A percentile compares a stretch with the other conserved stretches of the same genome.
Conservation (phyloP, 2,888 invertebrate species). For the Leptinotarsa juncta region DNA sequence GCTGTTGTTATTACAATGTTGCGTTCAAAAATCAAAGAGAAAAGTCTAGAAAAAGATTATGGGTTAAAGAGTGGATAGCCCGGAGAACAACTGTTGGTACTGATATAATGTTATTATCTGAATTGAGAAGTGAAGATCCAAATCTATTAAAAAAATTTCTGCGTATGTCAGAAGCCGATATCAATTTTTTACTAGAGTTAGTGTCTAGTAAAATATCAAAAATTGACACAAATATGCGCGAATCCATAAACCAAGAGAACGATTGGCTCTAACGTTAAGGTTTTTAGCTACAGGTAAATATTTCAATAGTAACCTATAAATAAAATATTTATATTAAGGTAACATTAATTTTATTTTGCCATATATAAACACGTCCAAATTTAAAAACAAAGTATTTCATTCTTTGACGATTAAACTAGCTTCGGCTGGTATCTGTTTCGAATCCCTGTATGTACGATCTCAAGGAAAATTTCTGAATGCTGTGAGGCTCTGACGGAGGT, state of each 20-base stretch:
- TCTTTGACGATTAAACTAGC: no score
- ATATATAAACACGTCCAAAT: no score
- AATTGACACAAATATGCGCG: slow-evolving; percentile 3
- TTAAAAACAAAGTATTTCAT: no score
- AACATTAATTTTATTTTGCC: no score
- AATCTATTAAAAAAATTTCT: neutral
- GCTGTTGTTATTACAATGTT: no score
- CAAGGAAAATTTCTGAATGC: neutral
- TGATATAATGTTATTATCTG: slow-evolving; percentile 1
- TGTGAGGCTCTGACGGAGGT: neutral
- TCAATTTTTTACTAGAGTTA: slow-evolving; percentile 9
- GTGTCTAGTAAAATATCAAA: neutral
- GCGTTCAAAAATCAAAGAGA: no score
- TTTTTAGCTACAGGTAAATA: slow-evolving; percentile 17
- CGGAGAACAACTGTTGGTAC: neutral
- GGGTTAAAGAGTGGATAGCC: no score
- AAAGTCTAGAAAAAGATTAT: no score
- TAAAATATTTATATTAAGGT: no score
- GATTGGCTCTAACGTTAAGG: slow-evolving; percentile 1
- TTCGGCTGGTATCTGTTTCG: slow-evolving; percentile 2
- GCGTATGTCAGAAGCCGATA: slow-evolving; percentile 4
- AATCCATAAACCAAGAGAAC: slow-evolving; percentile 1
- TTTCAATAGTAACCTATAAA: neutral
- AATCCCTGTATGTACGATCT: slow-evolving; percentile 2
- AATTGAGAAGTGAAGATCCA: slow-evolving; percentile 15